Percentiles rank a stretch among this genome's conserved stretches.
These are phyloP conservation scores for Dryobates pubescens DNA, from an alignment of 2,797 vertebrate species.

Conservation along the genomic window DNA sequence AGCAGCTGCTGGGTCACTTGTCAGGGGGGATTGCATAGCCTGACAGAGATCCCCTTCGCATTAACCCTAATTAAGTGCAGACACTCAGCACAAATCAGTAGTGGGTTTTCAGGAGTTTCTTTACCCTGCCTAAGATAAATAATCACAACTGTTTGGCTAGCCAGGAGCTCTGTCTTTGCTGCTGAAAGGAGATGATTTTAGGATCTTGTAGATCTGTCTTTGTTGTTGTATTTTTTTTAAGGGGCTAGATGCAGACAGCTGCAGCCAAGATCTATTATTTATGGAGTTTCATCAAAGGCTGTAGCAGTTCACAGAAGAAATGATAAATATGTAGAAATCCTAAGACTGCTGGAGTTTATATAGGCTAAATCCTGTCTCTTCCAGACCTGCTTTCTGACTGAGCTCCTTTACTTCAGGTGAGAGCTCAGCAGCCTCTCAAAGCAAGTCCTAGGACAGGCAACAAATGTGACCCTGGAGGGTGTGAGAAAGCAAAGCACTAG, in stretches of 20 bases:
- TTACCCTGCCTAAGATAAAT: neutral
- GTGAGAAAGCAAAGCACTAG: slow-evolving; percentile 2
- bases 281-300: slow-evolving; percentile 51
- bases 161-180: neutral
- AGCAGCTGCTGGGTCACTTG: neutral
- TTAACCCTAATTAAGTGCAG: neutral
- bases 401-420: slow-evolving; percentile 22
- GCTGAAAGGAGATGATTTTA: neutral
- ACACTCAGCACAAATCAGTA: neutral
- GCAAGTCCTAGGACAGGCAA: neutral
- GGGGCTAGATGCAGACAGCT: neutral
- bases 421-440: neutral
- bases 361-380: neutral
- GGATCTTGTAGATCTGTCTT: neutral
- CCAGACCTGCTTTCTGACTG: neutral
- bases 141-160: neutral
- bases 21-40: neutral
- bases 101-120: neutral
- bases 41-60: neutral
- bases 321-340: slow-evolving; percentile 33
- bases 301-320: slow-evolving; percentile 25
- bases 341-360: neutral
- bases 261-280: slow-evolving; percentile 51
- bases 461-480: slow-evolving; percentile 9
- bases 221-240: neutral